Base-by-base conservation (phyloP, 2,797 vertebrate genomes). In the Hypotaenidia okinawae region DNA sequence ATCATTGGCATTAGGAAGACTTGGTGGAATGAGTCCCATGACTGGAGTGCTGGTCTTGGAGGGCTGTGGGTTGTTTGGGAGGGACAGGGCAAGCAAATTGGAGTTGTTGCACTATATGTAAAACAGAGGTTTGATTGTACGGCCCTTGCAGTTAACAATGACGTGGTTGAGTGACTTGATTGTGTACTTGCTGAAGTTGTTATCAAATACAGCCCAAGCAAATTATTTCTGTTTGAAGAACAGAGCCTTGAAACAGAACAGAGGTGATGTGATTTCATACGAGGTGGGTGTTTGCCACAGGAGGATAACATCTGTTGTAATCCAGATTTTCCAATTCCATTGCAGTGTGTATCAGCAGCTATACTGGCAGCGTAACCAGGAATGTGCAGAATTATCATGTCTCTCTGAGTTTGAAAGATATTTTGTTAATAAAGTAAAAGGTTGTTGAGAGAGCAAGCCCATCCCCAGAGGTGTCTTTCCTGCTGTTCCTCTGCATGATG, bases 401-500 rank as follows among this genome's bases (percentile, higher is more conserved):
- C 6, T 51, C 24, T 70, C 30, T 77, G 24, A 45, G 33, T 15
- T 41, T 84, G 64, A 51, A 74, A 41, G n/a, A 16, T 23, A 9
- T n/a, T 87, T 81, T 13, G 41, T 10, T 30, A 27, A 13, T 47
- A 57, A 89, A 81, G 70, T 21, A 55, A 49, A 45, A 7, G 8
- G 15, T 12, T n/a, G 19, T 27, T 70, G 57, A 70, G 51, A 67
- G 15, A 33, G 19, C 0, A 1, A 30, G 13, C 41, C 25, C 32
- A 15, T 55, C 10, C 43, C 0, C 51, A 52, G 0, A 55, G 6
- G 17, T 62, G 2, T 33, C 41, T 70, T 57, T 89, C 23, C 10
- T 69, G 9, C 33, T 68, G 22, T 24, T 81, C 11, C 9, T 67
- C 23, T 51, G 15, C 3, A 23, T 28, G 37, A 3, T 45, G 8